Percentiles rank a stretch among this genome's conserved stretches.
phyloP scores from a whole-genome alignment of 2,113 vertebrate species.

The Jaculus jaculus region DNA sequence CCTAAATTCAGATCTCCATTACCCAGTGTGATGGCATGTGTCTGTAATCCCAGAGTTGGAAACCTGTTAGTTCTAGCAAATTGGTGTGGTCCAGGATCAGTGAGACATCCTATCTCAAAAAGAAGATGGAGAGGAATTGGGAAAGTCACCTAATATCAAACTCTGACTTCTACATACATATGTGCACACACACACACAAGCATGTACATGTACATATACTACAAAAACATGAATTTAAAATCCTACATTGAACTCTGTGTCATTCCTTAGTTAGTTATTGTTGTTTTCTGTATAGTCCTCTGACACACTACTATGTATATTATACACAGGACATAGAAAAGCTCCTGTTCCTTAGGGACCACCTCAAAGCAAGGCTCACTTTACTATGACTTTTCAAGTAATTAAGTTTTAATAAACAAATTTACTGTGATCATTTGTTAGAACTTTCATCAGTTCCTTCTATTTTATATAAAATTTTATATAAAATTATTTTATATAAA shows the following conservation, averaged over 20 bases:
- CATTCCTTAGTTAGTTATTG: background rate
- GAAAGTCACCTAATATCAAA: too few species aligned
- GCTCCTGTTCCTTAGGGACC: background rate
- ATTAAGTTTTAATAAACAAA: conserved; percentile 9
- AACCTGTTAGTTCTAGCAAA: too few species aligned
- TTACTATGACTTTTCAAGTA: background rate
- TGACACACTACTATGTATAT: background rate
- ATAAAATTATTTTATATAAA: too few species aligned
- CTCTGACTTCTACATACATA: too few species aligned
- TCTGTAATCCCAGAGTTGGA: too few species aligned
- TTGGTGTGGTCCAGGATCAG: too few species aligned
- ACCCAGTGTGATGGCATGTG: too few species aligned
- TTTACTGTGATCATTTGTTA: background rate
- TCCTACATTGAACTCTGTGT: background rate
- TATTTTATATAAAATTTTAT: conserved; percentile 50
- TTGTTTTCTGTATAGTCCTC: background rate
- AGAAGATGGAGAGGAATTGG: too few species aligned
- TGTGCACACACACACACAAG: too few species aligned
- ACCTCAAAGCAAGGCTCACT: background rate
- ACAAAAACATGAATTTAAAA: background rate
- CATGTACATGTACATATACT: too few species aligned
- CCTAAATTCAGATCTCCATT: background rate
- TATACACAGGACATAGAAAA: background rate
- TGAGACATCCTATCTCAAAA: too few species aligned
- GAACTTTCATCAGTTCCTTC: background rate